A percentile compares a stretch with the other conserved stretches of the same genome.
Evolutionary conservation across 2,888 invertebrate species (phyloP).

Genomic region (Andrena chrysosceles): DNA sequence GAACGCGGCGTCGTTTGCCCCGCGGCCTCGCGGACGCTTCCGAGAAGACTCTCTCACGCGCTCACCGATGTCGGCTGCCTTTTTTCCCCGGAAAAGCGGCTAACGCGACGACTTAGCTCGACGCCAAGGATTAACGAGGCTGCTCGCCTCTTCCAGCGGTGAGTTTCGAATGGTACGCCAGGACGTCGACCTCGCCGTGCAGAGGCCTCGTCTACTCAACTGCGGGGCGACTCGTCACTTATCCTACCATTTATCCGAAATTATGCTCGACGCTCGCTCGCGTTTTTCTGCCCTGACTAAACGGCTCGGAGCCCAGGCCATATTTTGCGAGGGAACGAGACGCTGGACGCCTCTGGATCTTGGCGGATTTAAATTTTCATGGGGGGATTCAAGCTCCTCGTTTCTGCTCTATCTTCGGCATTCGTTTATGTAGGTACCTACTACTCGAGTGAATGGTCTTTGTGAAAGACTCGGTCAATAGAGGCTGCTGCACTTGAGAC

Average conservation of each 20-base stretch:
- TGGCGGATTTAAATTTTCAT: neutral
- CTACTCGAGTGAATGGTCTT: no score
- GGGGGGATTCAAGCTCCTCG: neutral
- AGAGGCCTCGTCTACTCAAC: constrained; percentile 29
- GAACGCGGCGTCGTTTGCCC: constrained; percentile 38
- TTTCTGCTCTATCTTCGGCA: neutral
- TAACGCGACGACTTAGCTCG: constrained; percentile 54
- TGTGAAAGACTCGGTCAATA: no score
- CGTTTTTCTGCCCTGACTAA: constrained; percentile 1
- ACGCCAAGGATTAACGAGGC: constrained; percentile 66
- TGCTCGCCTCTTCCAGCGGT: constrained; percentile 30
- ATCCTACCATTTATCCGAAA: constrained; percentile 53
- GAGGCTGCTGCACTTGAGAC: no score
- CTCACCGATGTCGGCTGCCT: neutral
- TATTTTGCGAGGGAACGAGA: neutral
- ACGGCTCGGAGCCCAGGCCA: neutral
- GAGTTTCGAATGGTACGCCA: constrained; percentile 57
- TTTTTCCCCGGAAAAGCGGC: constrained; percentile 32
- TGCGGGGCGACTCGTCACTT: constrained; percentile 52
- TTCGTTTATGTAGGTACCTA: neutral
- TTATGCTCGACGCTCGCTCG: constrained; percentile 40
- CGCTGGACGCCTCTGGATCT: neutral
- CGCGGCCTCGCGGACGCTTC: constrained; percentile 23
- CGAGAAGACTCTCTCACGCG: constrained; percentile 17
- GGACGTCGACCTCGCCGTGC: constrained; percentile 63